Evolutionary conservation across 2,113 vertebrate species (phyloP).

Genomic region (Lasiurus borealis): DNA sequence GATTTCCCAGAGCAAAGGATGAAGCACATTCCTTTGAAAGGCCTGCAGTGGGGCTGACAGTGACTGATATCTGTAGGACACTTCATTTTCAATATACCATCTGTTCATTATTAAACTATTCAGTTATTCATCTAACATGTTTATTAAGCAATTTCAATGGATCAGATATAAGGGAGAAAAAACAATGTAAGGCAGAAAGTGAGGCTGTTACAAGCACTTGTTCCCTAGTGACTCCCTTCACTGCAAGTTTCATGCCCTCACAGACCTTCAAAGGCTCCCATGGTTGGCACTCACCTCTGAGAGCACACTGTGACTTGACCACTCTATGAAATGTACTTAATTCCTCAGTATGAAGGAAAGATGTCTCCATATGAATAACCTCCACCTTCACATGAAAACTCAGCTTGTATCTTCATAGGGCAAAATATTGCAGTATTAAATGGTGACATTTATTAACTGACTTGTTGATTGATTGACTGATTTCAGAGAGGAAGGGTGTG

Average conservation of each 20-base stretch:
- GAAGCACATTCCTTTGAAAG: background rate
- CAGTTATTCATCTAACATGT: background rate
- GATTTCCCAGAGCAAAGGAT: background rate
- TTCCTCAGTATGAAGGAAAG: background rate
- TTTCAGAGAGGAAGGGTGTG: too few species aligned
- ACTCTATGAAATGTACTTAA: background rate
- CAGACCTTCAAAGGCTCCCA: too few species aligned
- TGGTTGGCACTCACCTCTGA: background rate
- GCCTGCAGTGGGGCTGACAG: background rate
- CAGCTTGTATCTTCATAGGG: background rate
- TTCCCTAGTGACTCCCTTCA: background rate
- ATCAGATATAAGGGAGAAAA: background rate
- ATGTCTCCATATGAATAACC: background rate
- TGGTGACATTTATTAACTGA: background rate
- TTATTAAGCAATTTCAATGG: background rate
- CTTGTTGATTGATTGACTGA: too few species aligned
- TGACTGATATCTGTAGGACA: background rate
- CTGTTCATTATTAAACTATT: background rate
- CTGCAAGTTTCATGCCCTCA: background rate
- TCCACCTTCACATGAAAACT: background rate
- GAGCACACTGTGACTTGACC: background rate
- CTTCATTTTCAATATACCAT: conserved; percentile 13
- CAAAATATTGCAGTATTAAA: background rate
- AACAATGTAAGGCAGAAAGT: background rate
- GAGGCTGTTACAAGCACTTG: background rate